phyloP scores from a whole-genome alignment of 2,113 vertebrate genomes.

The Ammodytes marinus region DNA sequence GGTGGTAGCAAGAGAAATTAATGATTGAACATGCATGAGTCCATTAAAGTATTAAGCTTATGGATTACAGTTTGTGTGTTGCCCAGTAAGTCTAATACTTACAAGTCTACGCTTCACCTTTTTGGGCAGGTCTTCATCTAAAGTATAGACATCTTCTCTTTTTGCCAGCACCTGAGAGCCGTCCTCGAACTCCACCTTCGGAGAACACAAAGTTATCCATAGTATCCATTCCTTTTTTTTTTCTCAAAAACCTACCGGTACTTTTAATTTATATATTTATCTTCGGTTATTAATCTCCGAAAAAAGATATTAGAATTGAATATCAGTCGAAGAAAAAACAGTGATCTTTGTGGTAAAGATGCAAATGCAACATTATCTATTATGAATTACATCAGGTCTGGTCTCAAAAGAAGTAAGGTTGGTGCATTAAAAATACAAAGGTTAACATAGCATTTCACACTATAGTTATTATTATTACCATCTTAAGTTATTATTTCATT shows the following conservation, averaged over 20 bases:
- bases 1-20: neutral
- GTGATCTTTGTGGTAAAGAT: neutral
- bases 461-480: too few species aligned
- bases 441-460: neutral
- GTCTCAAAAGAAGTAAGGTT: neutral
- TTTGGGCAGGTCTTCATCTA: constrained; percentile 96
- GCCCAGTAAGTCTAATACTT: constrained; percentile 83
- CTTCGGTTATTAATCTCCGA: neutral
- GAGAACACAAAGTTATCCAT: neutral
- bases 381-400: neutral
- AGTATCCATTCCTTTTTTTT: too few species aligned
- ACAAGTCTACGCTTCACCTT: constrained; percentile 97
- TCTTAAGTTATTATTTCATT: neutral
- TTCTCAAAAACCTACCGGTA: neutral
- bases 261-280: neutral
- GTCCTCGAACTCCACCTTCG: constrained; percentile 97
- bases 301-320: neutral
- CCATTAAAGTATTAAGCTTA: neutral
- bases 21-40: neutral
- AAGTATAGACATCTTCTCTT: constrained; percentile 94
- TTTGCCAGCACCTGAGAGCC: constrained; percentile 95
- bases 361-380: neutral
- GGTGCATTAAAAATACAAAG: too few species aligned
- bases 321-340: neutral
- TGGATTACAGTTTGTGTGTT: constrained; percentile 18